A percentile compares a stretch with the other conserved stretches of the same genome.
Conservation (phyloP, 2,797 vertebrate genomes). For the Oreochromis grahami region DNA sequence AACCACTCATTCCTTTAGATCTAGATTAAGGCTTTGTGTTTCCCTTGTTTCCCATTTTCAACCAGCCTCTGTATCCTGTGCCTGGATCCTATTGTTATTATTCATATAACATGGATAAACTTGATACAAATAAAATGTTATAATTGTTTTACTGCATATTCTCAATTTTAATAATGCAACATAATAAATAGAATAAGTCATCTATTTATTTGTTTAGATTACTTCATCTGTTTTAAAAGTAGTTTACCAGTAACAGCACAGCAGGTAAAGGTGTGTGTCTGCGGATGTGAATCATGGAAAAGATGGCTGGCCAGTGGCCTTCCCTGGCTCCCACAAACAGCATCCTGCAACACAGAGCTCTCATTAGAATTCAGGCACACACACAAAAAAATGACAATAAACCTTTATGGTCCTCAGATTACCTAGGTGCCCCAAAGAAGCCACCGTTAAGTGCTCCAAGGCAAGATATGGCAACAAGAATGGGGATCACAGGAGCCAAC, state of each 20-base stretch:
- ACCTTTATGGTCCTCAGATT: not conserved
- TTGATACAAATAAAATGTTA: not conserved
- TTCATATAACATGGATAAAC: not conserved
- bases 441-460: slow-evolving; percentile 92
- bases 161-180: not conserved
- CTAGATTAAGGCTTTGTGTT: not conserved
- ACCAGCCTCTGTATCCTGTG: not conserved
- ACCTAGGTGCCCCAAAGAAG: slow-evolving; percentile 89
- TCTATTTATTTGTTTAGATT: not conserved
- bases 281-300: slow-evolving; percentile 97
- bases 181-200: not conserved
- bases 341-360: slow-evolving; percentile 77
- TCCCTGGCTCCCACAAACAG: slow-evolving; percentile 95
- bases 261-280: slow-evolving; percentile 94
- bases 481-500: slow-evolving; percentile 83
- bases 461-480: slow-evolving; percentile 92
- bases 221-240: not conserved
- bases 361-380: not conserved
- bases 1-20: not conserved
- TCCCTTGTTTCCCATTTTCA: not conserved
- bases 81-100: not conserved
- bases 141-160: not conserved
- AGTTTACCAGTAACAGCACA: slow-evolving; percentile 86
- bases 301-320: slow-evolving; percentile 92
- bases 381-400: not conserved